Conservation (phyloP, 2,797 vertebrate species). For the Anabacerthia variegaticeps region DNA sequence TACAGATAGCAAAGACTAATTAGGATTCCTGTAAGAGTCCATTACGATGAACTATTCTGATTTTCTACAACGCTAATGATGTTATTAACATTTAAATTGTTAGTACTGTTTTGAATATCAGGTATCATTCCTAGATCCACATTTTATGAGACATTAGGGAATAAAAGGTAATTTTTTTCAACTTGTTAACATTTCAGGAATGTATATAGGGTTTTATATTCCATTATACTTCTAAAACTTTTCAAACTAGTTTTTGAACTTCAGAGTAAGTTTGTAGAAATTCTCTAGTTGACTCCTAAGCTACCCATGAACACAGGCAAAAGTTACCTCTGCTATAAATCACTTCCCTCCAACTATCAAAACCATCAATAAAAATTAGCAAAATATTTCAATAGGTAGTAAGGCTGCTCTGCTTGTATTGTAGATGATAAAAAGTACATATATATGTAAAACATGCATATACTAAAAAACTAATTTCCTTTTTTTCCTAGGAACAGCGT, state of each 20-base stretch:
- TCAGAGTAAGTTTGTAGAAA: not conserved
- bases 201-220: not conserved
- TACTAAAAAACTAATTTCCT: not conserved
- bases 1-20: slow-evolving; percentile 28
- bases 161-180: not conserved
- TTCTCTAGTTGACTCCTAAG: not conserved
- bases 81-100: slow-evolving; percentile 6
- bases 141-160: not conserved
- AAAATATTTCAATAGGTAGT: not conserved
- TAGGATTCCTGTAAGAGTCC: slow-evolving; percentile 24
- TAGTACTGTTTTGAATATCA: not conserved
- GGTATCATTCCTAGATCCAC: not conserved
- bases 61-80: not conserved
- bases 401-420: not conserved
- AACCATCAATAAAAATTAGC: not conserved
- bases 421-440: not conserved
- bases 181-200: not conserved
- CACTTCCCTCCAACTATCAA: not conserved
- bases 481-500: not conserved
- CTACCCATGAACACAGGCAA: not conserved
- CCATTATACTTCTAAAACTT: not conserved
- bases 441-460: not conserved
- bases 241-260: not conserved
- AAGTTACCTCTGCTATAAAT: not conserved
- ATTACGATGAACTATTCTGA: slow-evolving; percentile 12